Conservation (phyloP, 1,140 invertebrate species). For the Apis cerana region DNA sequence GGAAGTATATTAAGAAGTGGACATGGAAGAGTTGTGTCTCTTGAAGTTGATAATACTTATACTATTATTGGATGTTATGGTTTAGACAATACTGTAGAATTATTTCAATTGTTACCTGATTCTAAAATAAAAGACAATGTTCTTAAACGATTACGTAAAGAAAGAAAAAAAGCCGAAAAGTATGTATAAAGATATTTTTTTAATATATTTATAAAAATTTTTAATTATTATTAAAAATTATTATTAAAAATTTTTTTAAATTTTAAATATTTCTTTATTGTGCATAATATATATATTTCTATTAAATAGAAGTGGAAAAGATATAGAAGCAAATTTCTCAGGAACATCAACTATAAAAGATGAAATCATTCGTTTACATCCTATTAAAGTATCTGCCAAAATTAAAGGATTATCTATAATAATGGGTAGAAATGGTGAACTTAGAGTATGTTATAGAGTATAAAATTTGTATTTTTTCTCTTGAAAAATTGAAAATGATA, state of each 20-base stretch:
- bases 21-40: conserved; percentile 87
- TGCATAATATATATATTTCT: conserved; percentile 13
- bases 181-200: conserved; percentile 75
- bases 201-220: not conserved
- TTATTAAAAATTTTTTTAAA: not conserved
- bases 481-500: not conserved
- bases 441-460: conserved; percentile 83
- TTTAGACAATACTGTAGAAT: conserved; percentile 89
- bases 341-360: conserved; percentile 84
- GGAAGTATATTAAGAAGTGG: conserved; percentile 90
- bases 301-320: conserved; percentile 70
- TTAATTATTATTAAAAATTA: too few species aligned
- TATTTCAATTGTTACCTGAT: conserved; percentile 90
- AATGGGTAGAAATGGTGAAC: conserved; percentile 85
- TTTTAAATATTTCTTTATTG: not conserved
- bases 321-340: conserved; percentile 65
- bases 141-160: conserved; percentile 90
- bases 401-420: conserved; percentile 87
- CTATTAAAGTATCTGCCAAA: conserved; percentile 86
- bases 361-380: conserved; percentile 87
- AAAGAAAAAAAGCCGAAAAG: conserved; percentile 83
- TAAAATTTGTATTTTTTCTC: not conserved
- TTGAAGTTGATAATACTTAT: conserved; percentile 85
- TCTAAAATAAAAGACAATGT: conserved; percentile 87
- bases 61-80: conserved; percentile 91